These are phyloP conservation scores for Thomomys bottae DNA, from an alignment of 2,113 vertebrate genomes.

Conservation along the genomic window DNA sequence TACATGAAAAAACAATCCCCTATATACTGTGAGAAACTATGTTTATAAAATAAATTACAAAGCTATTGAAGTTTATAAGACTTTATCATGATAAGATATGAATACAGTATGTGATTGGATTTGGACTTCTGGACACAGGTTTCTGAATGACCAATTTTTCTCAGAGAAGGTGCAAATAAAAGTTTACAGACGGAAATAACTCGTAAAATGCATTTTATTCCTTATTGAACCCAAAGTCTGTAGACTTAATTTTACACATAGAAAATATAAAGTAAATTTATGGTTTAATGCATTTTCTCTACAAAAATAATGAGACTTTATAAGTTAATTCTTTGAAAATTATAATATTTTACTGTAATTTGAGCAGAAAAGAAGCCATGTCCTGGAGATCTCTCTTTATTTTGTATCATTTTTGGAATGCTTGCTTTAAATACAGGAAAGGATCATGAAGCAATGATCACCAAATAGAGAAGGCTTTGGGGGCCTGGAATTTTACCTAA, in stretches of 20 bases:
- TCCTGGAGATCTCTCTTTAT: neutral
- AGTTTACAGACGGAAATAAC: neutral
- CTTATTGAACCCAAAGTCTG: neutral
- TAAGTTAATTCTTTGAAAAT: neutral
- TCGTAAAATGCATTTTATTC: neutral
- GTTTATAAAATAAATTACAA: constrained; percentile 20
- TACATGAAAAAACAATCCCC: constrained; percentile 10
- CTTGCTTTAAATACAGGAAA: neutral
- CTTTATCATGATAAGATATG: neutral
- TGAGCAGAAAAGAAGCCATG: neutral
- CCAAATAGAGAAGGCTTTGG: neutral
- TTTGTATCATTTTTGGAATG: too few relatives aligned
- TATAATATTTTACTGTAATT: constrained; percentile 18
- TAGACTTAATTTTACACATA: neutral
- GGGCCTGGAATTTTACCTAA: too few relatives aligned
- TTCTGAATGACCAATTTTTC: neutral
- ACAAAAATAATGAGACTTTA: neutral
- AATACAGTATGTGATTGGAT: neutral
- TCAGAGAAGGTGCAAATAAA: neutral
- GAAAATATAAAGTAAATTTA: neutral
- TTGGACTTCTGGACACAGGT: neutral
- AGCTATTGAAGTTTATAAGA: neutral
- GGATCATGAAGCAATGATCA: neutral
- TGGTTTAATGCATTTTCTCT: neutral
- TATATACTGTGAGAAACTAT: neutral